Percentiles rank a stretch among this genome's conserved stretches.
These are phyloP conservation scores for Stegana nigrithorax DNA, from an alignment of 2,888 invertebrate species.

Conservation along the genomic window DNA sequence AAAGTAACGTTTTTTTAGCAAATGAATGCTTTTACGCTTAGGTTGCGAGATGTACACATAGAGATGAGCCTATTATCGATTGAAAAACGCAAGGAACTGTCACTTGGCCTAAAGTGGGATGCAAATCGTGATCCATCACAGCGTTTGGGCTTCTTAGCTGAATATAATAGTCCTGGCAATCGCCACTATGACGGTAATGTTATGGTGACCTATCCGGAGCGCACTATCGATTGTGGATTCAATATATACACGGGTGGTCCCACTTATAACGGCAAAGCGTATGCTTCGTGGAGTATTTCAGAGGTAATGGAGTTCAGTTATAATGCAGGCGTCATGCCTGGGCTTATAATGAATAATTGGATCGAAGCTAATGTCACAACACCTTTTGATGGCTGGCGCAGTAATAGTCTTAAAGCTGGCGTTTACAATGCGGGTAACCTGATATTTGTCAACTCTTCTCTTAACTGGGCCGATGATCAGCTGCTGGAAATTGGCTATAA, in stretches of 20 bases:
- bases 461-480: constrained; percentile 74
- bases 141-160: constrained; percentile 69
- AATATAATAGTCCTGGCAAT: constrained; percentile 73
- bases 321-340: constrained; percentile 59
- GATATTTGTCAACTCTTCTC: constrained; percentile 71
- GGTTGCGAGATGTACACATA: constrained; percentile 80
- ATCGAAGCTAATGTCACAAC: constrained; percentile 70
- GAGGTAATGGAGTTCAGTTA: constrained; percentile 71
- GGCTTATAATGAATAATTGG: constrained; percentile 61
- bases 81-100: constrained; percentile 74
- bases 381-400: constrained; percentile 72
- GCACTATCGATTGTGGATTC: constrained; percentile 78
- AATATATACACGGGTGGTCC: constrained; percentile 69
- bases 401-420: constrained; percentile 70
- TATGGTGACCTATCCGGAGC: constrained; percentile 80
- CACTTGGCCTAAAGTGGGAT: constrained; percentile 85
- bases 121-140: constrained; percentile 85
- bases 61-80: constrained; percentile 74
- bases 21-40: constrained; percentile 50
- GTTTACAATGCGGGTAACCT: constrained; percentile 70
- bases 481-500: constrained; percentile 71
- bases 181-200: constrained; percentile 76
- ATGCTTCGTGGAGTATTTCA: constrained; percentile 78
- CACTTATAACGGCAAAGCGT: constrained; percentile 68
- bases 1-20: background rate